Evolutionary conservation across 2,797 vertebrate genomes (phyloP), one percentile per base, ranked within the genome.

Genomic region (Steatocranus sp.): DNA sequence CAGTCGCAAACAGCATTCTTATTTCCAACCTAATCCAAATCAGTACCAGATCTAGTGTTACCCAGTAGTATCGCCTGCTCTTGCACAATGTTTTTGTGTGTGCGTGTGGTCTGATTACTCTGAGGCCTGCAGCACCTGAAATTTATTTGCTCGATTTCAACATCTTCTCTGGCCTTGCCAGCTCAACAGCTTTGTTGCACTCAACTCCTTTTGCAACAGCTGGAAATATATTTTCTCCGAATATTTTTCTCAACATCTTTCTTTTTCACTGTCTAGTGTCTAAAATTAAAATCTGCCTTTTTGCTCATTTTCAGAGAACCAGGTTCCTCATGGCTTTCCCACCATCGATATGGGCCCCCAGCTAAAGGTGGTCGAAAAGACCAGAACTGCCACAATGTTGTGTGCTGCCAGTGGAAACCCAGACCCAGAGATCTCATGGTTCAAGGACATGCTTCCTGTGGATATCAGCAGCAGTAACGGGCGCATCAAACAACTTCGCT

Each of bases 321-420:
- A 99, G 94, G 95, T 98, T 84, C 98, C 98, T 5, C 95, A 96
- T 12, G 98, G 98, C 70, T 99, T 99, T 91, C 98, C 98, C 0
- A 96, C 95, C 89, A 99, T 99, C 6, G 98, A 99, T 89, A 99
- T 99, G 98, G 98, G 98, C 49, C 98, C 98, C 0, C 98, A 99
- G 94, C 96, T 99, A 87, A 99, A 99, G 86, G 98, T 99, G 93
- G 98, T 99, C 43, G 98, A 99, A 87, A 97, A 94, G 91, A 98
- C 97, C 5, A 96, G 98, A 76, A 99, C 97, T 0, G 98, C 98
- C 93, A 99, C 98, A 6, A 98, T 99, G 98, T 94, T 99, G 75
- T 99, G 98, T 11, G 98, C 98, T 1, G 98, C 98, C 78, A 97
- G 98, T 0, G 98, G 98, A 7, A 98, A 98, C 90, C 98, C 98